Percentiles rank a stretch among this genome's conserved stretches.
Evolutionary conservation across 2,113 vertebrate species (phyloP).

Genomic region (Cyanistes caeruleus): DNA sequence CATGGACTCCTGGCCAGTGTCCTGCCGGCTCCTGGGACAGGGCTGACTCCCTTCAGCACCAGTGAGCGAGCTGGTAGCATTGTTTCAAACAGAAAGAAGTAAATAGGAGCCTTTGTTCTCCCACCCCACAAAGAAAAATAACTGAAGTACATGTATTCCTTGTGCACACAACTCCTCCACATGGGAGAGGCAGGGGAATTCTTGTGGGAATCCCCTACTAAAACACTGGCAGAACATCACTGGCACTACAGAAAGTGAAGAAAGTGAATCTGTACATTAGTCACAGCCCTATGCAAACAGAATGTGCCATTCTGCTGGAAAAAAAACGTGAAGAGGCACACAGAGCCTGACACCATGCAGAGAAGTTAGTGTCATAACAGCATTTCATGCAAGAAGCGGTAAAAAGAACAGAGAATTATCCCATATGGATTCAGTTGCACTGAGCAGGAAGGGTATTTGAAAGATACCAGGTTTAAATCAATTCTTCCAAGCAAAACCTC

Average conservation of each 20-base stretch:
- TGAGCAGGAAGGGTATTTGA: not conserved
- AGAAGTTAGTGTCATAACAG: not conserved
- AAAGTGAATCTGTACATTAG: not conserved
- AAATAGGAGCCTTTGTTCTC: not conserved
- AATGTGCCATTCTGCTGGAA: not conserved
- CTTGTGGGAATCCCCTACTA: slow-evolving; percentile 1
- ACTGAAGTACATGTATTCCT: not conserved
- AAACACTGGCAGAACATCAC: not conserved
- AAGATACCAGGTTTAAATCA: not conserved
- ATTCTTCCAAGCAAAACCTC: not conserved
- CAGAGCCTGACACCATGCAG: not conserved
- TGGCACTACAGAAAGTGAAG: not conserved
- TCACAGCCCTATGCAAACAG: not conserved
- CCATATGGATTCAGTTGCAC: not conserved
- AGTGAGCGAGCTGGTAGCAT: not conserved
- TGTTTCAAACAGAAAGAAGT: not conserved
- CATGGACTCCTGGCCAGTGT: not conserved
- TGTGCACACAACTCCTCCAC: not conserved
- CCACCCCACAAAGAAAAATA: not conserved
- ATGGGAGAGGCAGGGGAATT: not conserved
- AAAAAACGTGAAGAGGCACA: not conserved
- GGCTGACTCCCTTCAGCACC: not conserved
- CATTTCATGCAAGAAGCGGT: not conserved
- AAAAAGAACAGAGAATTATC: not conserved
- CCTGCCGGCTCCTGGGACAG: fast-evolving